Evolutionary conservation across 2,797 vertebrate species (phyloP).

Genomic region (Aselliscus stoliczkanus): DNA sequence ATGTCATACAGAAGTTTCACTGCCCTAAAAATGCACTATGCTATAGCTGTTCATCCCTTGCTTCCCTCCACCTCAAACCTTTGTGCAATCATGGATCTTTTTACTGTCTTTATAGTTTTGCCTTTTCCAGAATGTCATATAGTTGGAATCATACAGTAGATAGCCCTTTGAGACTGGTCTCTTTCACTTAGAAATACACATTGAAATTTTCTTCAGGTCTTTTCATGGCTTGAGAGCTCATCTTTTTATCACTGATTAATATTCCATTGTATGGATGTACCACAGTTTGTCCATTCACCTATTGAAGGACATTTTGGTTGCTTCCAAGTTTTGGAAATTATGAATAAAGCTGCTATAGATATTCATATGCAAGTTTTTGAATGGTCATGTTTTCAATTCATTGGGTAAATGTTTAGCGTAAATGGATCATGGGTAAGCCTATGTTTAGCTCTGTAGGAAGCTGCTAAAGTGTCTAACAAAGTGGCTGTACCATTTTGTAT

Average conservation of each 20-base stretch:
- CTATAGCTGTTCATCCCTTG: neutral
- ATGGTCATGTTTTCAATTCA: neutral
- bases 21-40: neutral
- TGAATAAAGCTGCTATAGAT: neutral
- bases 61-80: neutral
- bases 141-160: neutral
- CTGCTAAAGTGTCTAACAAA: neutral
- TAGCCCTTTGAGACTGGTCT: neutral
- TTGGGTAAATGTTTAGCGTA: neutral
- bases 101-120: neutral
- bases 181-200: neutral
- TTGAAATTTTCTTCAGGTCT: neutral
- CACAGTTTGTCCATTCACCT: neutral
- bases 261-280: neutral
- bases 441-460: neutral
- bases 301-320: neutral
- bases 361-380: neutral
- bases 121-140: neutral
- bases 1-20: neutral
- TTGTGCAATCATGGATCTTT: neutral
- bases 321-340: neutral
- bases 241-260: slow-evolving; percentile 19
- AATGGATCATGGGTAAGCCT: neutral
- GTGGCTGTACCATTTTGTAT: neutral
- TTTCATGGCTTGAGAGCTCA: neutral